Base-by-base conservation (phyloP, 2,888 invertebrate genomes). In the Oscheius sp. region DNA sequence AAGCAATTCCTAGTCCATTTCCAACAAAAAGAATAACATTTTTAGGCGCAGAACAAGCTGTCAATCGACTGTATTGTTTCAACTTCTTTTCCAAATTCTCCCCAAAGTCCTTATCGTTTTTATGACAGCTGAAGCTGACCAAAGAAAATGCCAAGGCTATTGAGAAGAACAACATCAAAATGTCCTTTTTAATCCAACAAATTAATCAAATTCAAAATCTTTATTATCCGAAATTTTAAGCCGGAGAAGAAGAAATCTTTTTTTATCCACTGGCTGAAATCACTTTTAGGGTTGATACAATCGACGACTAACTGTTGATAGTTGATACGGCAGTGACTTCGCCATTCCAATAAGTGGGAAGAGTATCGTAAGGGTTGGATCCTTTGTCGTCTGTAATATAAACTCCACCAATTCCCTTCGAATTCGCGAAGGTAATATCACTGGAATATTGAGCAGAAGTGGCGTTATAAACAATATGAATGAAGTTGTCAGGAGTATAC, bases 391-490 rank as follows among this genome's bases (percentile, higher is more conserved):
- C 31, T 5, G 61, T 42, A 10, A 61, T 25, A 31, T n/a, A 61
- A 3, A 61, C 29, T 25, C 61, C 61, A 45, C 61, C 61, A 42
- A 61, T 61, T 1, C 27, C 27, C 31, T 15, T 15, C 2, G n/a
- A 3, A 2, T 29, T 31, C 6, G 42, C 42, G 27, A 42, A 23
- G 3, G n/a, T 20, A 20, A 61, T 45, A 31, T 61, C 45, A 2
- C 2, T 20, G 3, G 25, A n/a, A 42, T 45, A 45, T 20, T 61
- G 61, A 29, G 25, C 17, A 3, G 27, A 42, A 17, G 42, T 61
- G 3, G 61, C 61, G 12, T 5, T 25, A 15, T 61, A 61, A 29
- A 61, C 45, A 10, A 61, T 39, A 20, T 61, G 61, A 31, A 61
- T 25, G n/a, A 42, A 61, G 17, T 27, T 61, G 8, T 23, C 25